Conservation (phyloP, 2,113 vertebrate species). For the Cariama cristata region DNA sequence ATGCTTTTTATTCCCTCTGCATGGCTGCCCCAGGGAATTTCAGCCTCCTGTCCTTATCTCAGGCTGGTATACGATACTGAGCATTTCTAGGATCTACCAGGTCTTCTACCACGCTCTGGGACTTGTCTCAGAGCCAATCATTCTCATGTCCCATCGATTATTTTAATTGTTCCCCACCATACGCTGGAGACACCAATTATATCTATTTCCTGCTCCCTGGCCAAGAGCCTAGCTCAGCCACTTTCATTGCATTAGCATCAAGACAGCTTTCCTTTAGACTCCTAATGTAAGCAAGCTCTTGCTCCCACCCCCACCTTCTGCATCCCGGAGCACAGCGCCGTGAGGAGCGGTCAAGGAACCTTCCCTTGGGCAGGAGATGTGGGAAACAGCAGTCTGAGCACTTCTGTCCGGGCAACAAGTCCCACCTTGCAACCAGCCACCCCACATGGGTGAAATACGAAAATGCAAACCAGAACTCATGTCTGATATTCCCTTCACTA, state of each 20-base stretch:
- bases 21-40: not conserved
- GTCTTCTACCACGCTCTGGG: not conserved
- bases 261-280: not conserved
- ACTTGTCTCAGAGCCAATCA: not conserved
- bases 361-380: not conserved
- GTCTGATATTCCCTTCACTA: not conserved
- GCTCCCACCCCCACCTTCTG: not conserved
- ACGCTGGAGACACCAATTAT: not conserved
- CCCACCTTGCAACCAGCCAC: not conserved
- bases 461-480: not conserved
- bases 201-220: conserved; percentile 10
- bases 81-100: not conserved
- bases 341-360: not conserved
- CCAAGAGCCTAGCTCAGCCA: conserved; percentile 8
- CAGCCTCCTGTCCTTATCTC: not conserved
- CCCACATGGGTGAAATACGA: not conserved
- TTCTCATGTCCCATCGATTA: not conserved
- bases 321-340: not conserved
- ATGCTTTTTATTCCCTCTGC: not conserved
- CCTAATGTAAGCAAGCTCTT: not conserved
- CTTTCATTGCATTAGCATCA: not conserved
- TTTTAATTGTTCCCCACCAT: not conserved
- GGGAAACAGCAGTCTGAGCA: not conserved
- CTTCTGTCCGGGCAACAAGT: not conserved
- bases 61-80: not conserved